Evolutionary conservation across 2,113 vertebrate species (phyloP).

Genomic region (Seriola rivoliana): DNA sequence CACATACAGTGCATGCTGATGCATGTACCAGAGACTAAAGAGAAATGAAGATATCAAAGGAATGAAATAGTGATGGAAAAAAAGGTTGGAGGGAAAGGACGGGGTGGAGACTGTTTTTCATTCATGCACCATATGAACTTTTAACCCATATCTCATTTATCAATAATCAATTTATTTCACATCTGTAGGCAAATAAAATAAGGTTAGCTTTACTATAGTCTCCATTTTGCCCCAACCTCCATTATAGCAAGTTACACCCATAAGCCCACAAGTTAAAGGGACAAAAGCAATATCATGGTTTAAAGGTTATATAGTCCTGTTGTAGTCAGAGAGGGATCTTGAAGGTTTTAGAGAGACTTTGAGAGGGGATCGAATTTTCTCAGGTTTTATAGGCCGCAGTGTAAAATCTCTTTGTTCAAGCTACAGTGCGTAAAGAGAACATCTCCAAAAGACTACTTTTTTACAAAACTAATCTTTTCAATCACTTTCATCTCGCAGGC

Average conservation of each 20-base stretch:
- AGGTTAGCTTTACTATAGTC: neutral
- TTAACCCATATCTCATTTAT: neutral
- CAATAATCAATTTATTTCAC: neutral
- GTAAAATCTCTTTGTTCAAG: constrained; percentile 10
- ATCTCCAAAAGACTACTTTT: neutral
- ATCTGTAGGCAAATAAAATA: neutral
- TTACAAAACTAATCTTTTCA: neutral
- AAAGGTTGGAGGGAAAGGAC: neutral
- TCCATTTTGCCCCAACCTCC: neutral
- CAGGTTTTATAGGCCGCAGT: neutral
- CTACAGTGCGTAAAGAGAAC: neutral
- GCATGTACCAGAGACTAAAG: neutral
- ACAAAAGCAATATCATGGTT: neutral
- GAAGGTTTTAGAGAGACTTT: neutral
- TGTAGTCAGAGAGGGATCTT: constrained; percentile 8
- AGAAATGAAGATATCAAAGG: neutral
- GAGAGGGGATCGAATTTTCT: constrained; percentile 1
- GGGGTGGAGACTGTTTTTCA: neutral
- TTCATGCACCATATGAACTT: neutral
- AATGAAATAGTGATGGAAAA: neutral
- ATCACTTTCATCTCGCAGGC: neutral
- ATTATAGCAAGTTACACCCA: neutral
- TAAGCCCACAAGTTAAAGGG: neutral
- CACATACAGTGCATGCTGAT: constrained; percentile 5
- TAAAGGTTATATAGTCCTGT: neutral